Percentiles rank a stretch among this genome's conserved stretches.
Evolutionary conservation across 2,797 vertebrate genomes (phyloP).

Genomic region (Neosalanx taihuensis): DNA sequence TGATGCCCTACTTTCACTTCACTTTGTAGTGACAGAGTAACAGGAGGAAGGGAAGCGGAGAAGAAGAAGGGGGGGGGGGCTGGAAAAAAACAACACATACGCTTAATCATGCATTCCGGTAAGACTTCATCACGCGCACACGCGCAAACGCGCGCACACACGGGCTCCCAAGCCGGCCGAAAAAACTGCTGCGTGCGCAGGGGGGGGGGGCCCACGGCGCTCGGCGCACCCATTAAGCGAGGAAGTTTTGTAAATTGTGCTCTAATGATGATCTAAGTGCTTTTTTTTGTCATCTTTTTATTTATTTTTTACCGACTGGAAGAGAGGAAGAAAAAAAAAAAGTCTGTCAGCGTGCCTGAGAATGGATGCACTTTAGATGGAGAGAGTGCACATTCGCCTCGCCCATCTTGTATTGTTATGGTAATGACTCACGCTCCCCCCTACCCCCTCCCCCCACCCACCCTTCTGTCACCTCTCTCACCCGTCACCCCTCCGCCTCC

Average conservation of each 20-base stretch:
- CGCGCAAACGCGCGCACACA: background rate
- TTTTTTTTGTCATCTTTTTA: conserved; percentile 28
- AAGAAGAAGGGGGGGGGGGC: background rate
- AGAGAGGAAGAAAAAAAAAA: conserved; percentile 17
- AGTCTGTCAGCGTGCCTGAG: conserved; percentile 46
- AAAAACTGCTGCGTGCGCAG: conserved; percentile 5
- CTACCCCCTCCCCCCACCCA: conserved; percentile 20
- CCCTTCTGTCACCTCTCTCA: background rate
- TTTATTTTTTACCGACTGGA: conserved; percentile 36
- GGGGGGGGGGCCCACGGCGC: conserved; percentile 19
- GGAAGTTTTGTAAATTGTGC: conserved; percentile 53
- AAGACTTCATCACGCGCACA: background rate
- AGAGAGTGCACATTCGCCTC: conserved; percentile 34
- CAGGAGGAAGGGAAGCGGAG: conserved; percentile 10
- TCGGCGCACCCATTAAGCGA: conserved; percentile 38
- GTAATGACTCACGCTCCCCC: conserved; percentile 25
- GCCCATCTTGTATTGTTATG: conserved; percentile 38
- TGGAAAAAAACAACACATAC: background rate
- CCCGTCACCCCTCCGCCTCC: background rate
- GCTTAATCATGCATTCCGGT: conserved; percentile 17
- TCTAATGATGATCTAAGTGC: conserved; percentile 67
- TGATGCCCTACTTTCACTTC: conserved; percentile 11
- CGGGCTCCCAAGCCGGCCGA: background rate
- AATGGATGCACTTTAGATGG: conserved; percentile 60
- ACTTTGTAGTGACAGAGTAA: conserved; percentile 25